Base-by-base conservation (phyloP, 2,797 vertebrate genomes). In the Champsocephalus gunnari region DNA sequence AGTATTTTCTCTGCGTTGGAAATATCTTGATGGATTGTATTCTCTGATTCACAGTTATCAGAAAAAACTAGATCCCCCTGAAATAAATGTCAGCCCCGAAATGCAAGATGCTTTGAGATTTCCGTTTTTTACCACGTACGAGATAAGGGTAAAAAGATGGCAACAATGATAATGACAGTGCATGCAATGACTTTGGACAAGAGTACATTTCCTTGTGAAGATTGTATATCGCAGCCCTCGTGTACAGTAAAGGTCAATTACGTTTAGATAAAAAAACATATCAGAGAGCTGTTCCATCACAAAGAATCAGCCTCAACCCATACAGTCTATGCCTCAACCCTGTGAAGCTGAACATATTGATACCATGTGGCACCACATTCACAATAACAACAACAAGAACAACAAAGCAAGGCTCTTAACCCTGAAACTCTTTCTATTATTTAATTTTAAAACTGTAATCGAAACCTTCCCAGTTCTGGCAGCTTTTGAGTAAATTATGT, bases 191-290 rank as follows among this genome's bases (percentile, higher is more conserved):
- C 71, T 62, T 60, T 66, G 38, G 62, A 63, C 50, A 60, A 70
- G 58, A 38, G 28, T 53, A 48, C 51, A 49, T 82, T 75, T 75
- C 47, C 49, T 48, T 71, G 48, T 73, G 19, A 62, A 51, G 56
- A 70, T 78, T 66, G 60, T 65, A 71, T 71, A 75, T 9, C 44
- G 11, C 3, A 17, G 11, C 13, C 24, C 38, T 63, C 13, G 4
- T 70, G 69, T 79, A 79, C 64, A 53, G 58, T 62, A 58, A 79
- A 75, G 60, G 79, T 81, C 72, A 79, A 70, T 54, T 69, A 75
- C 4, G 34, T 64, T 66, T 12, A 47, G 51, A 72, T 75, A 66
- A 51, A 80, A 63, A 55, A 61, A 34, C 34, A 16, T 11, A 79
- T 75, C 55, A 55, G 17, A 55, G 51, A 61, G 12, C 38, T 44